These are phyloP conservation scores for Mystacornis crossleyi DNA, from an alignment of 2,113 vertebrate genomes.

Conservation along the genomic window DNA sequence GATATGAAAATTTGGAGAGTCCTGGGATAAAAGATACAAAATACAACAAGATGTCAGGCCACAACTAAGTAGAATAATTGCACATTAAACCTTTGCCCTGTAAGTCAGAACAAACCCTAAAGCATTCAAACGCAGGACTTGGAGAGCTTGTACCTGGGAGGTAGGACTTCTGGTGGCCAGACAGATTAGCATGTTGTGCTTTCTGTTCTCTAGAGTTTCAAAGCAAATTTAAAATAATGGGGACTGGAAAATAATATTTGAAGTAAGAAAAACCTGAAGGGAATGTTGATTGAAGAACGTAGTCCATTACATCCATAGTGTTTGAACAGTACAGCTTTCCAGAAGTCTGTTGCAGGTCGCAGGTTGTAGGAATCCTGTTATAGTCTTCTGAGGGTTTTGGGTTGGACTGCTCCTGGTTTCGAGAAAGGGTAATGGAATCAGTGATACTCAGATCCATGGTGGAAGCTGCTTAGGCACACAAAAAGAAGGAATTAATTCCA, in stretches of 20 bases:
- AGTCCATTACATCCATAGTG: not conserved
- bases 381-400: not conserved
- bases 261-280: not conserved
- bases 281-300: not conserved
- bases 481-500: not conserved
- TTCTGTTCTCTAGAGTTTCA: constrained; percentile 11
- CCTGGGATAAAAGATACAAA: not conserved
- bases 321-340: not conserved
- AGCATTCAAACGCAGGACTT: not conserved
- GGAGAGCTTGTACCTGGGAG: not conserved
- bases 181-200: not conserved
- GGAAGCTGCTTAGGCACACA: not conserved
- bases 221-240: not conserved
- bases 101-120: not conserved
- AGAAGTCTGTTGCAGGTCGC: not conserved
- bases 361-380: not conserved
- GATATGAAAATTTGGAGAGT: not conserved
- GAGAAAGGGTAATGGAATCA: not conserved
- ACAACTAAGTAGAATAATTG: not conserved
- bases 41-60: not conserved
- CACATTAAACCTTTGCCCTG: not conserved
- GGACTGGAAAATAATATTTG: not conserved
- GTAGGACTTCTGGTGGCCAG: not conserved
- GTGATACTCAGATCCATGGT: not conserved
- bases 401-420: not conserved